These are phyloP conservation scores for Uropetala carovei DNA, from an alignment of 2,888 invertebrate genomes.

Conservation along the genomic window DNA sequence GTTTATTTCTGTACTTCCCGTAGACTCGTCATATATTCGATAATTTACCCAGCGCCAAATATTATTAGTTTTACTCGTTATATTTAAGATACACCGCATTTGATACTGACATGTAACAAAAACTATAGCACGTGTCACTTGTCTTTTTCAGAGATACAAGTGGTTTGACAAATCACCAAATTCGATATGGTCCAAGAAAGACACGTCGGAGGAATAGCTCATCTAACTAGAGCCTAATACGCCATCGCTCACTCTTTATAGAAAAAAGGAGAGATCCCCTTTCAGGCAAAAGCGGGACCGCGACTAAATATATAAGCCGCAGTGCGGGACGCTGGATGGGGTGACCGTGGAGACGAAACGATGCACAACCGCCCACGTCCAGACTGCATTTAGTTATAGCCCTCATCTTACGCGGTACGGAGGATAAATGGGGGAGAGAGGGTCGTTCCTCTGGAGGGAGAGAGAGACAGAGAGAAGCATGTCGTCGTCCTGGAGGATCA, in stretches of 20 bases:
- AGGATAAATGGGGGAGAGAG: neutral
- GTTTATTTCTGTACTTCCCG: too few relatives aligned
- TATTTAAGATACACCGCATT: too few relatives aligned
- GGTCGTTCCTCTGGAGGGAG: slow-evolving; percentile 13
- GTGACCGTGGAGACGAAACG: neutral
- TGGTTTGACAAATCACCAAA: neutral
- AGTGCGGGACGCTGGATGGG: slow-evolving; percentile 2
- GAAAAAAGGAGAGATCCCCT: neutral
- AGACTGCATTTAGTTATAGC: neutral
- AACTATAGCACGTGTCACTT: neutral
- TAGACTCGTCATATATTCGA: too few relatives aligned
- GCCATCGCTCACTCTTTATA: neutral
- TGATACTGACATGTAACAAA: too few relatives aligned
- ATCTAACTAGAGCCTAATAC: neutral
- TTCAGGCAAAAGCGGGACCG: slow-evolving; percentile 5
- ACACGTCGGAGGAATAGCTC: neutral
- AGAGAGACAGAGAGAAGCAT: neutral
- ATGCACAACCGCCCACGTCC: neutral
- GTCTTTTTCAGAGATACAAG: neutral
- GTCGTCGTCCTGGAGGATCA: neutral
- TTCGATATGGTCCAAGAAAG: neutral
- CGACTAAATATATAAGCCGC: slow-evolving; percentile 41
- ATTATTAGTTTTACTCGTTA: too few relatives aligned
- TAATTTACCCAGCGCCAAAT: too few relatives aligned
- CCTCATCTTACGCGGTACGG: neutral